phyloP scores from a whole-genome alignment of 2,113 vertebrate genomes.

The Cottus gobio region DNA sequence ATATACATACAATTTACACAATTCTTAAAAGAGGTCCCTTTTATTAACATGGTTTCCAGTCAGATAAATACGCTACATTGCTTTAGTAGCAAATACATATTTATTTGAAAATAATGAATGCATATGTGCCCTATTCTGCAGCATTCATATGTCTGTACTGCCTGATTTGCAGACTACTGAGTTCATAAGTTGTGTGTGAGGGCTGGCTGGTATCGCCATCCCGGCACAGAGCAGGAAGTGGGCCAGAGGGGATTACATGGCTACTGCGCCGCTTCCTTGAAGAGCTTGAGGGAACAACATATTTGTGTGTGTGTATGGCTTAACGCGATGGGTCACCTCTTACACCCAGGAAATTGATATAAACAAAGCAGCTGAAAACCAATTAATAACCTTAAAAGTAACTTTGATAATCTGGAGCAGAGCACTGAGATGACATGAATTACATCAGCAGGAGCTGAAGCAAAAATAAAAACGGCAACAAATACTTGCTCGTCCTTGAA shows the following conservation, averaged over 20 bases:
- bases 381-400: neutral
- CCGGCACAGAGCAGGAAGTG: slow-evolving; percentile 72
- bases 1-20: too few relatives aligned
- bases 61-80: too few relatives aligned
- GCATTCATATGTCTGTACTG: too few relatives aligned
- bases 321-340: neutral
- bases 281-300: slow-evolving; percentile 23
- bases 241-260: slow-evolving; percentile 76
- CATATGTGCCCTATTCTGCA: too few relatives aligned
- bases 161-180: too few relatives aligned
- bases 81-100: too few relatives aligned
- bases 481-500: neutral
- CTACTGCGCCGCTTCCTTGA: slow-evolving; percentile 58
- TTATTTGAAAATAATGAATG: too few relatives aligned
- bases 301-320: neutral
- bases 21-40: too few relatives aligned
- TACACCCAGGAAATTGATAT: neutral
- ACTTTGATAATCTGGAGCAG: neutral
- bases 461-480: neutral
- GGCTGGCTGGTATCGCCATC: slow-evolving; percentile 8
- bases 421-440: neutral
- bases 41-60: too few relatives aligned
- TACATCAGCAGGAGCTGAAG: neutral
- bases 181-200: too few relatives aligned
- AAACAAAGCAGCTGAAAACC: neutral